Base-by-base conservation (phyloP, 2,888 invertebrate genomes). In the Polydrusus tereticollis region DNA sequence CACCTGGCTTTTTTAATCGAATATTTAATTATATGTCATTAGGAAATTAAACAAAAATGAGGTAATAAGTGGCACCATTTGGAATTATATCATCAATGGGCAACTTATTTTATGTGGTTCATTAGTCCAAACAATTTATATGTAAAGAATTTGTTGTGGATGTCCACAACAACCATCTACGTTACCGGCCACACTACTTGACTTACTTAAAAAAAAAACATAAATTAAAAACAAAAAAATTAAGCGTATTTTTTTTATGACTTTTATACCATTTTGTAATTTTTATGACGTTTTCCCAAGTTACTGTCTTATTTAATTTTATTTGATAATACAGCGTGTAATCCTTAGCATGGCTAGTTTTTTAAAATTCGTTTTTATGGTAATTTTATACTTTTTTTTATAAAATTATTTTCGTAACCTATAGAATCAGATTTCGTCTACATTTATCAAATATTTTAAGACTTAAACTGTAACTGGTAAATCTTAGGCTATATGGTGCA, bases 171-270 rank as follows among this genome's bases (percentile, higher is more conserved):
- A 50, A 50, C 63, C 23, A 52, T 23, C 38, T 50, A 36, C 63
- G 36, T 52, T 52, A 64, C 63, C 63, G 63, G 63, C 50, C 66
- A 57, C 7, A 55, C 41, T 66, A n/a, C n/a, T n/a, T n/a, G 38
- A 66, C 41, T 57, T 57, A 45, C 20, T 16, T 36, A 21, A 65
- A 55, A 20, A 58, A 55, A 21, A 52, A 52, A 69, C 62, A 58
- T 58, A 38, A 43, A 41, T 6, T 16, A n/a, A 57, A 23, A 58
- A 60, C n/a, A 29, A 10, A 47, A 21, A 33, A 29, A 62, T 26
- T 73, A 73, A 73, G 73, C 73, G 73, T 69, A 73, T 69, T 73
- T 73, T 71, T n/a, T 73, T 73, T 72, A 72, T 73, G 73, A 73
- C 73, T 73, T 73, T 73, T 73, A 58, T 69, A 59, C 65, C 62